These are phyloP conservation scores for Eristalis intricaria DNA, from an alignment of 2,888 invertebrate genomes.

Conservation along the genomic window DNA sequence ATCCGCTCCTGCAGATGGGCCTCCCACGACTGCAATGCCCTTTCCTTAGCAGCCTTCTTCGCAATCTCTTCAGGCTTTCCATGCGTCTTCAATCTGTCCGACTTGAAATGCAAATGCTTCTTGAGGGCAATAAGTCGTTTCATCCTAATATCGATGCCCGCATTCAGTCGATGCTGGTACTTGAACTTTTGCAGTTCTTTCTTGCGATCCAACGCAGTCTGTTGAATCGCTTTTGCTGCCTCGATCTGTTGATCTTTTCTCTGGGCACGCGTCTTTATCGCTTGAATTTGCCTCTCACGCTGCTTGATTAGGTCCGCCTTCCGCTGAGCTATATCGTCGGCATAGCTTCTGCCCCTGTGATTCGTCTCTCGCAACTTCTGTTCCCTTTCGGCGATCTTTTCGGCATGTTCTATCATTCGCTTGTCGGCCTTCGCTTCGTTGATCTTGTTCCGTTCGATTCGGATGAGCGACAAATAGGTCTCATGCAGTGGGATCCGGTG, in stretches of 20 bases:
- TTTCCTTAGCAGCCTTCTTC: constrained; percentile 64
- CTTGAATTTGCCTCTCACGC: constrained; percentile 55
- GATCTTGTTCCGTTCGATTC: constrained; percentile 77
- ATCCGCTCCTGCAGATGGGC: constrained; percentile 77
- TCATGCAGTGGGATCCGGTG: constrained; percentile 85
- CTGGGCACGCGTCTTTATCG: constrained; percentile 73
- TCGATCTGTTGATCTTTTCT: constrained; percentile 75
- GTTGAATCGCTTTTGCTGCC: constrained; percentile 72
- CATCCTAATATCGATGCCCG: constrained; percentile 76
- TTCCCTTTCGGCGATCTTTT: constrained; percentile 77
- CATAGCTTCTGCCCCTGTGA: background rate
- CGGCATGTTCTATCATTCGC: constrained; percentile 77
- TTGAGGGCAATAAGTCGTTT: constrained; percentile 78
- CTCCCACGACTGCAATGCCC: constrained; percentile 77
- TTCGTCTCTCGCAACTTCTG: constrained; percentile 46
- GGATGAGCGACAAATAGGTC: constrained; percentile 83
- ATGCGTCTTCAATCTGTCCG: constrained; percentile 76
- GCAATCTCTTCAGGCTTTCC: constrained; percentile 68
- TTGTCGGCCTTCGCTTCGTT: constrained; percentile 77
- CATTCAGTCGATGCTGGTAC: constrained; percentile 74
- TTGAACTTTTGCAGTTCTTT: constrained; percentile 75
- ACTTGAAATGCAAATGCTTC: constrained; percentile 77
- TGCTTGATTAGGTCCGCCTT: constrained; percentile 74
- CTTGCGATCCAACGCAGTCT: constrained; percentile 74
- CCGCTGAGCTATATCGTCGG: constrained; percentile 73